Evolutionary conservation across 2,113 vertebrate genomes (phyloP).

Genomic region (Mobula birostris): DNA sequence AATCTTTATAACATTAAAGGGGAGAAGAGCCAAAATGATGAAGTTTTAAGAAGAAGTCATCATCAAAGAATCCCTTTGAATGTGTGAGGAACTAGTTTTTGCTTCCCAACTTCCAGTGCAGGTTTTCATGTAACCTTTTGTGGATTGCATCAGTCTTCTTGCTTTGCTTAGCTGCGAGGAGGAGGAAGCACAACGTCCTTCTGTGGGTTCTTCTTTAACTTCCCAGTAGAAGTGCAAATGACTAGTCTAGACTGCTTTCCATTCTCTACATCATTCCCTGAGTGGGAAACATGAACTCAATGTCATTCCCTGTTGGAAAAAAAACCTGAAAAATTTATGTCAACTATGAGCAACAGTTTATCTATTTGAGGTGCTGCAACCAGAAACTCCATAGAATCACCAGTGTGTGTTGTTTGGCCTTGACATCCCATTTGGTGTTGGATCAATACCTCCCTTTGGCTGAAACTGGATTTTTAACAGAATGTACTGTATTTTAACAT

Average conservation of each 20-base stretch:
- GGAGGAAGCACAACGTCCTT: neutral
- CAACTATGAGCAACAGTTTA: neutral
- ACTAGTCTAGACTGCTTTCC: neutral
- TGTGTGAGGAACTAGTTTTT: neutral
- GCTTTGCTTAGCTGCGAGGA: too few relatives aligned
- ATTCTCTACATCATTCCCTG: neutral
- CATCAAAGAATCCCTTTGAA: slow-evolving; percentile 17
- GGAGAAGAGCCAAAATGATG: slow-evolving; percentile 6
- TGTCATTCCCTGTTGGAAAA: neutral
- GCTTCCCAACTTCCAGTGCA: neutral
- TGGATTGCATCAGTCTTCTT: too few relatives aligned
- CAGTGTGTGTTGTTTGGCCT: neutral
- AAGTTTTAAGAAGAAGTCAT: neutral
- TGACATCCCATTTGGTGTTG: neutral
- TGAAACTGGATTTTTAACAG: neutral
- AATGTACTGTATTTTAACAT: neutral
- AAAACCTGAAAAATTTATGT: neutral
- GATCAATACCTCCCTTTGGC: neutral
- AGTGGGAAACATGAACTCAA: neutral
- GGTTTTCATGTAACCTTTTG: neutral
- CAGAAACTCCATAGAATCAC: neutral
- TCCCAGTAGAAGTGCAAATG: neutral
- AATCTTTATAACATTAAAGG: neutral
- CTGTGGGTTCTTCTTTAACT: neutral
- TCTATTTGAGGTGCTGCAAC: neutral